These are phyloP conservation scores for Peromyscus eremicus DNA, from an alignment of 2,797 vertebrate species.

Conservation along the genomic window DNA sequence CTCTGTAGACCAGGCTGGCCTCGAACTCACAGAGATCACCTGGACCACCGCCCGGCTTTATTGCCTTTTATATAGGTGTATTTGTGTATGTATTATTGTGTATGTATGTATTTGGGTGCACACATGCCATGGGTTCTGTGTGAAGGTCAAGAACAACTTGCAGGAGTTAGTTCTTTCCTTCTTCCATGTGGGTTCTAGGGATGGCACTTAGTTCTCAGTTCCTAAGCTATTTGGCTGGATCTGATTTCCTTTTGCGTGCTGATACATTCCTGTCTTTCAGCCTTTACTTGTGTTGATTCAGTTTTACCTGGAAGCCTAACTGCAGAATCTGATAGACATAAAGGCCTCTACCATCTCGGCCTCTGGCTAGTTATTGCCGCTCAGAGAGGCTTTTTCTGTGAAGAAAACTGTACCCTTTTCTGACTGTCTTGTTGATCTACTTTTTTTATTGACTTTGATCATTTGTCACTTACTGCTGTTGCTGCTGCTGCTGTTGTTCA, in stretches of 20 bases:
- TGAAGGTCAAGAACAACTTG: not conserved
- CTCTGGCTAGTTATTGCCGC: conserved; percentile 34
- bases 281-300: conserved; percentile 49
- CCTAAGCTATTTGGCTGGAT: not conserved
- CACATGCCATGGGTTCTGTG: not conserved
- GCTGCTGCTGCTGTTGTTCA: not conserved
- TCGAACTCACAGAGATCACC: no score
- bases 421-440: not conserved
- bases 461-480: not conserved
- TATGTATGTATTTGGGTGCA: not conserved
- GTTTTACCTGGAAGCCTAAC: not conserved
- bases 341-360: not conserved
- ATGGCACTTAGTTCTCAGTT: not conserved
- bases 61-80: not conserved
- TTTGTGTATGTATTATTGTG: not conserved
- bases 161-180: not conserved
- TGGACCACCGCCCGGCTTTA: no score
- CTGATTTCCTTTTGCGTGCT: not conserved
- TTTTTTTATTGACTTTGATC: conserved; percentile 33
- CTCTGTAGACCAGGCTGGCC: no score
- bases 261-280: not conserved
- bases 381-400: conserved; percentile 20
- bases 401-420: not conserved
- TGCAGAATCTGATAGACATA: not conserved
- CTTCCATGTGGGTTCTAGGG: not conserved